phyloP scores from a whole-genome alignment of 1,140 invertebrate species.

The Idris sp. region DNA sequence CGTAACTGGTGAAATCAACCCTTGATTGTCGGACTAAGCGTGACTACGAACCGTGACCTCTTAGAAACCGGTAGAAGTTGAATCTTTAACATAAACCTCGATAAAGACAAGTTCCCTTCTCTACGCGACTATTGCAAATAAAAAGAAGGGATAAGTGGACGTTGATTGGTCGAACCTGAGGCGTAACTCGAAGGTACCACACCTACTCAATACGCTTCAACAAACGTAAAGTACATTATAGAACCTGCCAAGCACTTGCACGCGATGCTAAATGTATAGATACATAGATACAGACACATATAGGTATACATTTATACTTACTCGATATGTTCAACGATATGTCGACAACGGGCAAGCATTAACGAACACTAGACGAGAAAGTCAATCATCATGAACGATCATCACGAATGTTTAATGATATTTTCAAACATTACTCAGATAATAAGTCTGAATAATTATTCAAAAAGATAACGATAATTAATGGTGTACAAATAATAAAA shows the following conservation, averaged over 20 bases:
- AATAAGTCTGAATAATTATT: conserved; percentile 26
- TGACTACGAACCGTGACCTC: conserved; percentile 50
- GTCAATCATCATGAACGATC: conserved; percentile 45
- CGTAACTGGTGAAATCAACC: conserved; percentile 23
- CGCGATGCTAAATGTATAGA: conserved; percentile 55
- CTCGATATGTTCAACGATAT: conserved; percentile 55
- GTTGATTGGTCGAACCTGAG: conserved; percentile 55
- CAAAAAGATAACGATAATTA: conserved; percentile 33
- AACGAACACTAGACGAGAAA: conserved; percentile 40
- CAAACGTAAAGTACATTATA: conserved; percentile 56
- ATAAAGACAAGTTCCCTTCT: conserved; percentile 48
- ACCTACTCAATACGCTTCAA: conserved; percentile 55
- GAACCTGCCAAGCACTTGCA: conserved; percentile 56
- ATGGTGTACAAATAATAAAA: conserved; percentile 17
- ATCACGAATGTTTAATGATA: conserved; percentile 18
- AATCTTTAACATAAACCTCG: conserved; percentile 26
- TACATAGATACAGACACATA: conserved; percentile 23
- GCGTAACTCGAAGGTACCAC: conserved; percentile 59
- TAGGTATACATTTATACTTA: too few relatives aligned
- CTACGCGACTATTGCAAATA: conserved; percentile 36
- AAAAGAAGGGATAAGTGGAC: conserved; percentile 55
- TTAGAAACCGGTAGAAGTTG: conserved; percentile 23
- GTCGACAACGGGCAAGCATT: conserved; percentile 56
- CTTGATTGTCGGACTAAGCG: conserved; percentile 21
- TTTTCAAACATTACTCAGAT: conserved; percentile 29